Conservation (phyloP, 2,797 vertebrate genomes). For the Pseudotriccus pelzelni region DNA sequence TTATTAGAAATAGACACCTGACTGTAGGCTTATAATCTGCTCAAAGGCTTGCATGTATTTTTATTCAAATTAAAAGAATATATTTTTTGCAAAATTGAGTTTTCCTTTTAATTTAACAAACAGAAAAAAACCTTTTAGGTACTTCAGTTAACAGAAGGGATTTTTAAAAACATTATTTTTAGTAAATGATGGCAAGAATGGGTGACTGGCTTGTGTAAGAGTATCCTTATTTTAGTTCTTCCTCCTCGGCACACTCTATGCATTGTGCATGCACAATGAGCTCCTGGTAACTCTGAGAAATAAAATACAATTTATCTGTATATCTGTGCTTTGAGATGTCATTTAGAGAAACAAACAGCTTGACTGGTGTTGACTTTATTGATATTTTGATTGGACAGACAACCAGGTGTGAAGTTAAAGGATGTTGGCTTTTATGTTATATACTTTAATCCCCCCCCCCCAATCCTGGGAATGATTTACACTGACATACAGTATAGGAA, state of each 20-base stretch:
- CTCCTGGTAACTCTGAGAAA: background rate
- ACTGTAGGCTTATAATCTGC: slow-evolving; percentile 28
- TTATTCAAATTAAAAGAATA: background rate
- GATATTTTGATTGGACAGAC: background rate
- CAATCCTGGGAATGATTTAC: background rate
- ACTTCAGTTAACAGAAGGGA: background rate
- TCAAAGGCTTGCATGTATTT: slow-evolving; percentile 15
- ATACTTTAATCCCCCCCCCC: background rate
- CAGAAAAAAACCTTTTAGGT: background rate
- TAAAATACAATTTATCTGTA: background rate
- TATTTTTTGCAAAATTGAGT: background rate
- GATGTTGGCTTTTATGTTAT: background rate
- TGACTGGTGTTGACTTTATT: background rate
- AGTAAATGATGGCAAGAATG: background rate
- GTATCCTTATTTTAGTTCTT: background rate
- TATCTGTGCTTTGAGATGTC: background rate
- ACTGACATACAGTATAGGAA: background rate
- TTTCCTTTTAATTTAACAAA: background rate
- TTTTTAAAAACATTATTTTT: background rate
- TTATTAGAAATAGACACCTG: slow-evolving; percentile 60
- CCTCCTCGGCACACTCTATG: background rate
- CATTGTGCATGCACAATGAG: background rate
- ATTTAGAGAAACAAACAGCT: background rate
- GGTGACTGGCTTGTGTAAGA: background rate
- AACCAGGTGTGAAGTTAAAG: background rate